Base-by-base conservation (phyloP, 92 coral and sea anemone species). In the Parazoanthus darwini region DNA sequence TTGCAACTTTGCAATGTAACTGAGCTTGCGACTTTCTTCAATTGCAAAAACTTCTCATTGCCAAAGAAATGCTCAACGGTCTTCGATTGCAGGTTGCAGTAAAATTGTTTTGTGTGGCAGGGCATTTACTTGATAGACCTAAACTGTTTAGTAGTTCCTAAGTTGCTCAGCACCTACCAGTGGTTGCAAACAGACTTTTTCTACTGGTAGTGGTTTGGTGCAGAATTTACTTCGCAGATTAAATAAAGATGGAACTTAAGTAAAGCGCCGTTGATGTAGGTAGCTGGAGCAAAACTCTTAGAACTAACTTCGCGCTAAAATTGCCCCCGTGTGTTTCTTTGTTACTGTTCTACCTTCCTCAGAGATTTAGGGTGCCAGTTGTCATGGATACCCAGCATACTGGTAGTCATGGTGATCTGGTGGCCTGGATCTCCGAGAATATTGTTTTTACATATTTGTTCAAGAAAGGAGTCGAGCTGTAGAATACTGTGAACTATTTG, bases 401-500 rank as follows among this genome's bases (percentile, higher is more conserved):
- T 0, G 58, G 58, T 51, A 51, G 58, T 51, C 58, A 51, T 51
- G 16, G 58, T 10, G 58, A 54, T 54, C 59, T 0, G 15, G 70
- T 14, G 2, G 2, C 8, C 70, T 63, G 70, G 70, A 22, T 22
- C 70, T 63, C 70, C 26, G 70, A 63, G 8, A 8, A 63, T 20
- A 3, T 23, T 36, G 81, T 77, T n/a, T 77, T 39, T 39, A 77
- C 81, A n/a, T 81, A 46, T 84, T 84, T 44, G 87, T 84, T 84
- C 87, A 51, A 71, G 79, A 84, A 84, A 84, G 78, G 87, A 84
- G 87, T 84, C 87, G 42, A 68, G 87, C 87, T 84, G 87, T 84
- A 70, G 43, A 68, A 56, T 84, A 68, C 54, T 68, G 87, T 43
- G 44, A 84, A 84, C 89, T 93, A 93, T 95, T 95, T 95, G 98